Evolutionary conservation across 2,888 invertebrate genomes (phyloP).

Genomic region (Helleia helle): DNA sequence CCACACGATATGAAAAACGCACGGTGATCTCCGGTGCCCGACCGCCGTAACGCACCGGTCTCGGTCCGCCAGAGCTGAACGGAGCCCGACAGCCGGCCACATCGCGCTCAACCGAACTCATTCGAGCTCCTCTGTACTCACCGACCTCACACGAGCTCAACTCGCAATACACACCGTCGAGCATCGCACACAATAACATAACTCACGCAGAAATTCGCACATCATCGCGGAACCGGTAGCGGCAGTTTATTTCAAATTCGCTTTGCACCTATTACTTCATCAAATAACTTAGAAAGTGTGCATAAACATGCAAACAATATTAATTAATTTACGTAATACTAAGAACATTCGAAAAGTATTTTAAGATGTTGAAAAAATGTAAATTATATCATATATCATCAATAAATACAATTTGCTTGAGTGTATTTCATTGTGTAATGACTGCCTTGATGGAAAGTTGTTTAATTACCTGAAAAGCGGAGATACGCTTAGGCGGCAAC

Average conservation of each 20-base stretch:
- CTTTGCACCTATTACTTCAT: slow-evolving; percentile 40
- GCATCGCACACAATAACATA: slow-evolving; percentile 26
- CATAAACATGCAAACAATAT: slow-evolving; percentile 29
- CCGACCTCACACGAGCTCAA: too few relatives aligned
- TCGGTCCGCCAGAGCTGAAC: slow-evolving; percentile 69
- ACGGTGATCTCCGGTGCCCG: slow-evolving; percentile 35
- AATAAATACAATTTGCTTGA: too few relatives aligned
- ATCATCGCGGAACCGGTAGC: slow-evolving; percentile 36
- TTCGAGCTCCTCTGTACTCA: slow-evolving; percentile 28
- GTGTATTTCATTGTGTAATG: too few relatives aligned
- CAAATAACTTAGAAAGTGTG: slow-evolving; percentile 49
- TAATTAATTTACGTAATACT: not conserved
- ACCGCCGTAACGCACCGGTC: slow-evolving; percentile 45
- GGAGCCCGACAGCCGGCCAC: slow-evolving; percentile 37
- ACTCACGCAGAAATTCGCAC: slow-evolving; percentile 15
- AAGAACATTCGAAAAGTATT: not conserved
- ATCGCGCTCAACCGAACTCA: too few relatives aligned
- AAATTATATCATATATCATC: too few relatives aligned
- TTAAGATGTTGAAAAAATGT: too few relatives aligned
- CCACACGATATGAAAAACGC: slow-evolving; percentile 25
- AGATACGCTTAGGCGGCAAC: slow-evolving; percentile 65
- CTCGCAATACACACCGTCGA: too few relatives aligned
- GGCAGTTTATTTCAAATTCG: slow-evolving; percentile 42
- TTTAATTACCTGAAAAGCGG: slow-evolving; percentile 73
- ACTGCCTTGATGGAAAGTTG: too few relatives aligned